phyloP scores from a whole-genome alignment of 30 jellyfish, hydroid and myxozoan genomes.

The Hydractinia symbiolongicarpus region DNA sequence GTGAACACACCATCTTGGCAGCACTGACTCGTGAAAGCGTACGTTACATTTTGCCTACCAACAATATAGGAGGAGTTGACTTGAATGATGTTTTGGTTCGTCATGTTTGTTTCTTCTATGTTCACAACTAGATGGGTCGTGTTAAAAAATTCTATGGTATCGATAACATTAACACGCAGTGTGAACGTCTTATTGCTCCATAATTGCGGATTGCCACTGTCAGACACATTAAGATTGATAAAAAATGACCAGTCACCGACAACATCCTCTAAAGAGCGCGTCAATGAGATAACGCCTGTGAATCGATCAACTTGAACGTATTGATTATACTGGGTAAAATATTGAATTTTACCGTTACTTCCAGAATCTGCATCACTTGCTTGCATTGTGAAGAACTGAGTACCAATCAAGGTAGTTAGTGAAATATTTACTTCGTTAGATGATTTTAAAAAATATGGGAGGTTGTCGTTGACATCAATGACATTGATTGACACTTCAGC shows the following conservation, averaged over 20 bases:
- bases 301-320: neutral
- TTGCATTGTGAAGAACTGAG: neutral
- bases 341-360: neutral
- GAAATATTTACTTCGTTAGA: neutral
- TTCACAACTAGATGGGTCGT: neutral
- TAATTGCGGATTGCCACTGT: neutral
- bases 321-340: neutral
- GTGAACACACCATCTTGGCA: neutral
- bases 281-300: neutral
- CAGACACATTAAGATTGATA: neutral
- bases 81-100: neutral
- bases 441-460: neutral
- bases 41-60: neutral
- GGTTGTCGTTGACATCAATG: conserved; percentile 18
- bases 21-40: neutral
- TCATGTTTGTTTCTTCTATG: neutral
- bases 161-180: no score
- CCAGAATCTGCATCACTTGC: conserved; percentile 22
- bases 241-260: neutral
- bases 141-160: neutral
- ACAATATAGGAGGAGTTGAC: neutral
- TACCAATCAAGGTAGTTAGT: neutral
- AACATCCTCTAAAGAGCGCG: neutral
- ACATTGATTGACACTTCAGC: conserved; percentile 18
- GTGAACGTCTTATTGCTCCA: no score